These are phyloP conservation scores for Pristionchus mayeri DNA, from an alignment of 2,888 invertebrate species.

Conservation along the genomic window DNA sequence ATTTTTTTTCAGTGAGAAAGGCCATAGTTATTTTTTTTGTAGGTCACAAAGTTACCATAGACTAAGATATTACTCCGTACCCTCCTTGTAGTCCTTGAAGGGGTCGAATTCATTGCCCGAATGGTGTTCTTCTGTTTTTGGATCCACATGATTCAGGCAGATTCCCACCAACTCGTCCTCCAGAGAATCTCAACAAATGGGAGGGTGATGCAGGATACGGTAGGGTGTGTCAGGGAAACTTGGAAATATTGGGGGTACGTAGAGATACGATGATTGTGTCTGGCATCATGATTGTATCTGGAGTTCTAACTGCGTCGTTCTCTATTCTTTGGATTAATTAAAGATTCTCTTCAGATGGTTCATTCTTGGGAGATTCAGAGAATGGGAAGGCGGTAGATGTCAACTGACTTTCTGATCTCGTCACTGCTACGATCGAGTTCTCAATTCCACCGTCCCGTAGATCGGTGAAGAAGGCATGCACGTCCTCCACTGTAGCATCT, in stretches of 20 bases:
- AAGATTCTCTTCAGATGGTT: no score
- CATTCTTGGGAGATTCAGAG: no score
- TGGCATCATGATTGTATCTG: no score
- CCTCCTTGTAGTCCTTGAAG: conserved; percentile 46
- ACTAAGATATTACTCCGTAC: not conserved
- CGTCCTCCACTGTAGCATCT: conserved; percentile 39
- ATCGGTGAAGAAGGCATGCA: conserved; percentile 41
- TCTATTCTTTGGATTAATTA: not conserved
- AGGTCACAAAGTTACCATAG: no score
- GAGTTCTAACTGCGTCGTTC: not conserved
- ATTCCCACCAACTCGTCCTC: conserved; percentile 32
- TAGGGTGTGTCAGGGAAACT: no score
- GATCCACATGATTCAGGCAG: conserved; percentile 46
- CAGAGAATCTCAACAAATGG: no score
- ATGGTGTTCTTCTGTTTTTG: not conserved
- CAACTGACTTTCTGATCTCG: not conserved
- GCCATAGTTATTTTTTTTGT: no score
- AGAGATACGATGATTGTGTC: no score
- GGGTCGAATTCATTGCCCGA: conserved; percentile 30
- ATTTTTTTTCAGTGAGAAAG: not conserved
- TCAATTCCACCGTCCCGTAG: conserved; percentile 38
- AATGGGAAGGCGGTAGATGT: no score
- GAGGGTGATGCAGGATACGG: no score
- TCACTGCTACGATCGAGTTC: not conserved
- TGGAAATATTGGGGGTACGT: no score